A percentile compares a stretch with the other conserved stretches of the same genome.
These are phyloP conservation scores for Platysteira castanea DNA, from an alignment of 2,113 vertebrate genomes.

Conservation along the genomic window DNA sequence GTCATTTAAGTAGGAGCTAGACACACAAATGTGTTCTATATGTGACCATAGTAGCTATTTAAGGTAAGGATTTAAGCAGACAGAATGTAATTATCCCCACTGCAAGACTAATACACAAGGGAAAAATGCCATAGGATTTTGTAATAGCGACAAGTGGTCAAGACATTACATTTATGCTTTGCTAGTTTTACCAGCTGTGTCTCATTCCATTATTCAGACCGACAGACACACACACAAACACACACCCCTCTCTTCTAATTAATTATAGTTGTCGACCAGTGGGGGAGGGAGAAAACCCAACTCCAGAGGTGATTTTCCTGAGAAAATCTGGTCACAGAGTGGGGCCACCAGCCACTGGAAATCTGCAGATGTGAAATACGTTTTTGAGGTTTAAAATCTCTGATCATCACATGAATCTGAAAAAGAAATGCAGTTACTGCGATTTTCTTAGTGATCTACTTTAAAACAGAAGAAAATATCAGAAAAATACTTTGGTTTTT, in stretches of 20 bases:
- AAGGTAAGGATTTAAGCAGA: conserved; percentile 20
- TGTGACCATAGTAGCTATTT: conserved; percentile 24
- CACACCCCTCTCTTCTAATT: conserved; percentile 15
- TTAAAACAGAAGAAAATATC: background rate
- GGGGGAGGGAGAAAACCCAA: background rate
- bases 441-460: background rate
- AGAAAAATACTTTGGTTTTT: background rate
- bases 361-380: background rate
- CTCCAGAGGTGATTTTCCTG: background rate
- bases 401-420: background rate
- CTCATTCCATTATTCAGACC: conserved; percentile 47
- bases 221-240: background rate
- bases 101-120: conserved; percentile 25
- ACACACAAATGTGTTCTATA: conserved; percentile 21
- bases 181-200: conserved; percentile 55
- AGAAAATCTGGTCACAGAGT: background rate
- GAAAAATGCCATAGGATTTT: conserved; percentile 42
- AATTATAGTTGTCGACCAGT: background rate
- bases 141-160: conserved; percentile 59
- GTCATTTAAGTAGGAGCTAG: background rate
- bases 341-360: background rate
- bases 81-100: conserved; percentile 33
- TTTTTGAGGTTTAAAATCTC: background rate
- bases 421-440: background rate
- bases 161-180: conserved; percentile 36